Conservation (phyloP, 2,888 invertebrate species). For the Drosophila sordidula region DNA sequence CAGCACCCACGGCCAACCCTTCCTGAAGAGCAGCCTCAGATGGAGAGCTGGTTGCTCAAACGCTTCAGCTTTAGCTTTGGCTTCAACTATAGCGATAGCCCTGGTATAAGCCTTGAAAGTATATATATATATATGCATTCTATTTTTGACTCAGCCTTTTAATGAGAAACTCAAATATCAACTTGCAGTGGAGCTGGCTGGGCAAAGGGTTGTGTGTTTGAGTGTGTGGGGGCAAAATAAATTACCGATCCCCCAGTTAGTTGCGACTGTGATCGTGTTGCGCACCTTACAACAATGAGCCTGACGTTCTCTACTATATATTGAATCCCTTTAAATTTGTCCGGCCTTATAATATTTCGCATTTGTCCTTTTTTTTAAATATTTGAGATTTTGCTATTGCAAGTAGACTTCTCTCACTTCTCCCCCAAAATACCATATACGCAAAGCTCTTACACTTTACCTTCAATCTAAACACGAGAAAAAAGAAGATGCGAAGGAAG, state of each 20-base stretch:
- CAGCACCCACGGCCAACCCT: constrained; percentile 10
- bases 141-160: constrained; percentile 36
- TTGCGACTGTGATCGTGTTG: not conserved
- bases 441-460: not conserved
- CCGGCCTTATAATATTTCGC: too few species aligned
- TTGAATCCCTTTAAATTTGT: too few species aligned
- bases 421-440: constrained; percentile 5
- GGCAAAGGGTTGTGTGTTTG: constrained; percentile 22
- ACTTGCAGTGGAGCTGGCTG: constrained; percentile 31
- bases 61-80: not conserved
- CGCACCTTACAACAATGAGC: not conserved
- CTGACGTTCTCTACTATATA: too few species aligned
- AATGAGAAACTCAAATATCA: constrained; percentile 73
- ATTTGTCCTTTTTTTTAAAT: too few species aligned
- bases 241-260: not conserved
- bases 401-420: not conserved
- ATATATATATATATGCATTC: constrained; percentile 1
- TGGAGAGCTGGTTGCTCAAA: constrained; percentile 6
- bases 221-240: not conserved
- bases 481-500: not conserved
- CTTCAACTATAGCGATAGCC: constrained; percentile 10
- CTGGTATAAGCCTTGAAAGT: constrained; percentile 9
- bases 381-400: not conserved
- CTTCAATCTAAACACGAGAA: not conserved
- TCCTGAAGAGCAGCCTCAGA: constrained; percentile 14